Conservation (phyloP, 2,113 vertebrate genomes). For the Lethenteron reissneri region DNA sequence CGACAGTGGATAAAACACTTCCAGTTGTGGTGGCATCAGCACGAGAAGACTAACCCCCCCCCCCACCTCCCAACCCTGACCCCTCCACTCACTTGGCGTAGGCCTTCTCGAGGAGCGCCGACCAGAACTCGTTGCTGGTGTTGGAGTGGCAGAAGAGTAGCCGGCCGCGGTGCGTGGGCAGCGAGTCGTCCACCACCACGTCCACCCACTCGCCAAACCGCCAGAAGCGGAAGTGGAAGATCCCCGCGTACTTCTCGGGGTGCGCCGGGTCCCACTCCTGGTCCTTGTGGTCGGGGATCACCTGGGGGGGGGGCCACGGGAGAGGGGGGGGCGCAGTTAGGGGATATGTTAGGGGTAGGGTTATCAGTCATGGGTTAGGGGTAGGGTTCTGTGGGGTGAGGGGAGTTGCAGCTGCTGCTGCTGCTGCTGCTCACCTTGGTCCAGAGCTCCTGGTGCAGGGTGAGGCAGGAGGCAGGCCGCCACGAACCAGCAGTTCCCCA, state of each 20-base stretch:
- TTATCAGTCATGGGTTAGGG: too few species aligned
- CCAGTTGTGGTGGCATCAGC: too few species aligned
- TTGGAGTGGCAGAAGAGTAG: conserved; percentile 40
- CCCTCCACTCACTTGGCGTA: conserved; percentile 31
- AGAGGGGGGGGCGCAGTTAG: too few species aligned
- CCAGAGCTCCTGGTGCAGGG: conserved; percentile 35
- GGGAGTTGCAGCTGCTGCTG: too few species aligned
- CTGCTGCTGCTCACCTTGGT: conserved; percentile 26
- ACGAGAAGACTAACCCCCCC: too few species aligned
- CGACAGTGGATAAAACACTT: too few species aligned
- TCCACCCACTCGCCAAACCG: conserved; percentile 33
- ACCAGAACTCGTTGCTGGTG: conserved; percentile 36
- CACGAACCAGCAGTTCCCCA: conserved; percentile 56
- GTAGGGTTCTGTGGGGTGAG: too few species aligned
- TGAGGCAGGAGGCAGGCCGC: conserved; percentile 40
- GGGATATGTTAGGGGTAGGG: too few species aligned
- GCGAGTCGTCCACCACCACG: conserved; percentile 38
- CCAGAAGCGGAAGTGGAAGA: conserved; percentile 47
- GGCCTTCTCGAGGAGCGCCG: conserved; percentile 38
- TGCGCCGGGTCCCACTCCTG: conserved; percentile 41
- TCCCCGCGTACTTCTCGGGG: conserved; percentile 25
- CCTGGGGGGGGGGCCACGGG: conserved; percentile 16
- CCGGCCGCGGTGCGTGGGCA: conserved; percentile 27
- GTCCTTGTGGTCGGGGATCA: conserved; percentile 31
- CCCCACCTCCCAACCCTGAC: too few species aligned